Conservation (phyloP, 2,888 invertebrate genomes). For the Scaptomyza polygonia region DNA sequence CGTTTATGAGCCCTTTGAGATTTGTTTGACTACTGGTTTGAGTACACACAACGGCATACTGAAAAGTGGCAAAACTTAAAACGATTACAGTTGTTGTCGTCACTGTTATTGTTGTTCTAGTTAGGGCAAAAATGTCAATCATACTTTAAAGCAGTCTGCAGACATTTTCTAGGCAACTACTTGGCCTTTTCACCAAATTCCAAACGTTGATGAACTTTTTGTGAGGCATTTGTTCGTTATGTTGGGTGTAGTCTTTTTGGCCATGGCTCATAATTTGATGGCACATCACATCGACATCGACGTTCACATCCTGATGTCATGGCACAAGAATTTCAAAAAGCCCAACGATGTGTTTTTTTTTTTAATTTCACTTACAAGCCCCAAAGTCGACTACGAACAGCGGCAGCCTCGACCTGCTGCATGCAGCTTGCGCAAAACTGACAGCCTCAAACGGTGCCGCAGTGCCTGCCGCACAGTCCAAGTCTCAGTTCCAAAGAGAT, state of each 20-base stretch:
- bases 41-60: slow-evolving; percentile 3
- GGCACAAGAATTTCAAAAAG: slow-evolving; percentile 60
- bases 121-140: slow-evolving; percentile 36
- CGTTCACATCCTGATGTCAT: slow-evolving; percentile 54
- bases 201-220: slow-evolving; percentile 55
- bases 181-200: slow-evolving; percentile 46
- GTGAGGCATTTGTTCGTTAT: slow-evolving; percentile 53
- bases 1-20: slow-evolving; percentile 48
- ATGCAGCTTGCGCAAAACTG: slow-evolving; percentile 24
- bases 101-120: slow-evolving; percentile 6
- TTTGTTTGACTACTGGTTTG: slow-evolving; percentile 32
- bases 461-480: background rate
- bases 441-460: slow-evolving; percentile 8
- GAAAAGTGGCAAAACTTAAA: slow-evolving; percentile 1
- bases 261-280: slow-evolving; percentile 62
- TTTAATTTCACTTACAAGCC: slow-evolving; percentile 65
- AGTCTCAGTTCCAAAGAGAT: background rate
- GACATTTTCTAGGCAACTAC: slow-evolving; percentile 15
- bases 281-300: slow-evolving; percentile 38
- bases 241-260: slow-evolving; percentile 26
- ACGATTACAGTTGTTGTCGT: slow-evolving; percentile 14
- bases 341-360: slow-evolving; percentile 66
- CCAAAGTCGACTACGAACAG: slow-evolving; percentile 19
- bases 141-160: slow-evolving; percentile 48
- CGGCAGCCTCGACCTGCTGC: slow-evolving; percentile 13